These are phyloP conservation scores for Anguilla megastoma DNA, from an alignment of 2,797 vertebrate genomes.

Conservation along the genomic window DNA sequence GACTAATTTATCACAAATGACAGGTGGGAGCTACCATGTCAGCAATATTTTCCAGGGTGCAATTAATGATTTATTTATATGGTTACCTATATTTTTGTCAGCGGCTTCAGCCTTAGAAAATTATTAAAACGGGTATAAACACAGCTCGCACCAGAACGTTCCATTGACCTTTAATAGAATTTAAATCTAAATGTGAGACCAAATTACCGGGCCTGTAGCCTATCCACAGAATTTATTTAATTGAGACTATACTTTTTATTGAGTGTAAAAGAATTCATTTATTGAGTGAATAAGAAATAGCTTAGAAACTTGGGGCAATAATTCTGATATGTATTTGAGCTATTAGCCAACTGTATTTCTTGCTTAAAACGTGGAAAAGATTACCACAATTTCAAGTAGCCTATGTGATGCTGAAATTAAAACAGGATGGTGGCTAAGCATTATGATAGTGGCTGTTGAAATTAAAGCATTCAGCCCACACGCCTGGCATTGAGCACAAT, in stretches of 20 bases:
- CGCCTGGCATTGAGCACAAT: not conserved
- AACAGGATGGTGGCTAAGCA: not conserved
- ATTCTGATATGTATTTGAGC: not conserved
- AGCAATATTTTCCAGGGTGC: not conserved
- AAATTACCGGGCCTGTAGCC: no score
- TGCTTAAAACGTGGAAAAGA: not conserved
- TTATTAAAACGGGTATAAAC: not conserved
- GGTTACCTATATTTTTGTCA: not conserved
- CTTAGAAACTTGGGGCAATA: not conserved
- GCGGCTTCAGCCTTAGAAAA: not conserved
- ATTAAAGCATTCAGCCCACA: conserved; percentile 1
- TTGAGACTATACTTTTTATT: no score
- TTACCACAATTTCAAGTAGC: not conserved
- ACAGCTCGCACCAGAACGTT: not conserved
- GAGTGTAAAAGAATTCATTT: not conserved
- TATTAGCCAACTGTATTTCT: not conserved
- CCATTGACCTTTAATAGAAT: not conserved
- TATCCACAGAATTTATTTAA: no score
- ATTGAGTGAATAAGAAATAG: not conserved
- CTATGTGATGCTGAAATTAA: not conserved
- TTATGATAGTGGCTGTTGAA: not conserved
- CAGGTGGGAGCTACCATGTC: not conserved
- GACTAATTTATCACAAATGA: not conserved
- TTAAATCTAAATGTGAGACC: not conserved
- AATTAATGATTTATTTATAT: not conserved